Base-by-base conservation (phyloP, 2,888 invertebrate species). In the Tenthredo livida region DNA sequence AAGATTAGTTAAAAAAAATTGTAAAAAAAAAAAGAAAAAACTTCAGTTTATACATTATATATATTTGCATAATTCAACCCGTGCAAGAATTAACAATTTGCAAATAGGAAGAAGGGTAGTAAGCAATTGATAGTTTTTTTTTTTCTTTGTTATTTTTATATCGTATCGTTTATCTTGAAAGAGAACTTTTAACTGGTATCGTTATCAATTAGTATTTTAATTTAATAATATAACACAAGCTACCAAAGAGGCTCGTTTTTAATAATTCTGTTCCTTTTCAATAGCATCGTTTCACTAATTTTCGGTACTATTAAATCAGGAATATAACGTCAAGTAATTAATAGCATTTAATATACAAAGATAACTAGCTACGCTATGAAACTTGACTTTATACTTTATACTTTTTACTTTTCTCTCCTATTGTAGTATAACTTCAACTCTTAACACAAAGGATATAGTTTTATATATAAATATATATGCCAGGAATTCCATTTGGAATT, bases 291-390 rank as follows among this genome's bases (percentile, higher is more conserved):
- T 17, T 54, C 54, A 72, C 9, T 25, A 43, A 40, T 43, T 73
- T 47, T 47, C 25, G 40, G 73, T 73, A 73, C 73, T 21, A 73
- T 43, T 15, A 73, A 40, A 73, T 73, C n/a, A 47, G 43, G 73
- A 73, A 73, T 43, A 40, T 25, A 73, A 73, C 40, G 43, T 73
- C 54, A 54, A 54, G 54, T 29, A 12, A 40, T 2, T 21, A 73
- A 73, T 21, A 43, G 43, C 9, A 73, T 21, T 25, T n/a, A n/a
- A 33, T 72, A 72, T 72, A n/a, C n/a, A n/a, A 47, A 29, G 37
- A 40, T 40, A 72, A 61, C 21, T 21, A 54, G 61, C 61, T 61
- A 12, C 21, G 33, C 61, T 37, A 72, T 72, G 70, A 72, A 40
- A 37, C 40, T 40, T 40, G n/a, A 37, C 33, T 72, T 37, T 9